Evolutionary conservation across 2,113 vertebrate genomes (phyloP).

Genomic region (Oryzias javanicus): DNA sequence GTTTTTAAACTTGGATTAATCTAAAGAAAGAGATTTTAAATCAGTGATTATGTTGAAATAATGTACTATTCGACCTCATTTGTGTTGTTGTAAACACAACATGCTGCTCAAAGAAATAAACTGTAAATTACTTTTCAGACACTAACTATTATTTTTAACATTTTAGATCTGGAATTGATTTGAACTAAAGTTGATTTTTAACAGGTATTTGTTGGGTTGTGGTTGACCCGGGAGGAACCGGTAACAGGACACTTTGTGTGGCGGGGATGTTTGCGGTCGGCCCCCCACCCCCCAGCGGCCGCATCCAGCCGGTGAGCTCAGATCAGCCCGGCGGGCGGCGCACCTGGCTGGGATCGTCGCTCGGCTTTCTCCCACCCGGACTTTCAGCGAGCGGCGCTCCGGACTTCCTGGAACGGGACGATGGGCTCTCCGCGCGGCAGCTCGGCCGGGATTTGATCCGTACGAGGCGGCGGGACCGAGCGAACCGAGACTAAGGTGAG

Average conservation of each 20-base stretch:
- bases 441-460: constrained; percentile 19
- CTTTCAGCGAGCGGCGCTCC: constrained; percentile 68
- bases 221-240: background rate
- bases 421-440: constrained; percentile 46
- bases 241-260: background rate
- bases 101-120: too few relatives aligned
- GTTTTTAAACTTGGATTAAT: too few relatives aligned
- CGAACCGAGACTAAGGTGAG: constrained; percentile 68
- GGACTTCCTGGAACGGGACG: constrained; percentile 78
- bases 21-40: too few relatives aligned
- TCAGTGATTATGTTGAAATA: too few relatives aligned
- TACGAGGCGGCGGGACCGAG: constrained; percentile 45
- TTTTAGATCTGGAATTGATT: too few relatives aligned
- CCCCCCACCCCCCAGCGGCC: constrained; percentile 22
- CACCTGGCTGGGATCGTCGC: constrained; percentile 71
- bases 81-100: too few relatives aligned
- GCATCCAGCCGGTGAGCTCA: constrained; percentile 41
- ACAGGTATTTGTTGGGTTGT: background rate
- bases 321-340: constrained; percentile 70
- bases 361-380: constrained; percentile 55
- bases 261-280: constrained; percentile 20
- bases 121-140: too few relatives aligned
- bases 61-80: too few relatives aligned
- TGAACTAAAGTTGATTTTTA: too few relatives aligned
- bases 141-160: too few relatives aligned